phyloP scores from a whole-genome alignment of 2,113 vertebrate species.

The Phoenicopterus ruber region DNA sequence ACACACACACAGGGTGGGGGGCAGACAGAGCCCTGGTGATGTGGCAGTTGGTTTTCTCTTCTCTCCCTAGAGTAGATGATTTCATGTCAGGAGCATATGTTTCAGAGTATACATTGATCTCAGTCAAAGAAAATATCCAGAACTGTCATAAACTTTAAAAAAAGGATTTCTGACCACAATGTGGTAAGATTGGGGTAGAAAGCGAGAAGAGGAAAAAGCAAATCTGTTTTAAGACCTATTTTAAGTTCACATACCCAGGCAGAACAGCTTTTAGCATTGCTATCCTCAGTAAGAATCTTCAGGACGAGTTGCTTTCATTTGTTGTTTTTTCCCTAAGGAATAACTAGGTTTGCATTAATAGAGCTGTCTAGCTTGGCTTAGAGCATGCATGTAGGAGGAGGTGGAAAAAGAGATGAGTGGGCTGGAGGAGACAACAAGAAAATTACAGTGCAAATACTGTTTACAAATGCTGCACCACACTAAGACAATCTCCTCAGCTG shows the following conservation, averaged over 20 bases:
- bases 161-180: background rate
- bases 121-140: background rate
- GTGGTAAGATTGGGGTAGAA: background rate
- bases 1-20: background rate
- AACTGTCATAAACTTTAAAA: background rate
- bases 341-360: background rate
- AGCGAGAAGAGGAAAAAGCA: background rate
- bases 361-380: background rate
- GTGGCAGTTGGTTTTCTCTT: background rate
- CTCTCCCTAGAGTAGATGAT: background rate
- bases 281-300: background rate
- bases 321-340: background rate
- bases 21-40: background rate
- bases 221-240: background rate
- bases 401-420: background rate
- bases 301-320: background rate
- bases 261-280: conserved; percentile 7
- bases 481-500: background rate
- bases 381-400: background rate
- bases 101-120: background rate
- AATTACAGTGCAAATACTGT: background rate
- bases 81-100: background rate
- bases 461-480: background rate
- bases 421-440: background rate
- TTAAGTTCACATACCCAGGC: background rate